Evolutionary conservation across 2,113 vertebrate genomes (phyloP).

Genomic region (Cyprinodon variegatus): DNA sequence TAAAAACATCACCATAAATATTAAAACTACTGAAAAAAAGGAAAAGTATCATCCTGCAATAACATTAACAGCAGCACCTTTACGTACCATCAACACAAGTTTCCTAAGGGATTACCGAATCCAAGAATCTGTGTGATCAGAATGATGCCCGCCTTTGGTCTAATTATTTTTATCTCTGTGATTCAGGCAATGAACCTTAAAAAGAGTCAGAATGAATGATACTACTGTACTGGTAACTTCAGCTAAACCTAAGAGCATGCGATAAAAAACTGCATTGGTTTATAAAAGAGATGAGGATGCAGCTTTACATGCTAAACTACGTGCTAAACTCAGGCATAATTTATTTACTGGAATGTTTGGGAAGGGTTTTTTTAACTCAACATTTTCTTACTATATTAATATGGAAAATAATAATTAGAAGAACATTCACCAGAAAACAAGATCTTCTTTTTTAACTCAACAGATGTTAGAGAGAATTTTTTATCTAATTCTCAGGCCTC

Average conservation of each 20-base stretch:
- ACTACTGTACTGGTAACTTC: not conserved
- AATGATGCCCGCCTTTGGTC: not conserved
- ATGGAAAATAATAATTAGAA: not conserved
- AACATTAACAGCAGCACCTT: slow-evolving; percentile 1
- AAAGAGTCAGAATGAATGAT: not conserved
- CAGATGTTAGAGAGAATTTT: not conserved
- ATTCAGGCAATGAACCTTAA: not conserved
- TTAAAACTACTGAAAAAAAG: slow-evolving; percentile 8
- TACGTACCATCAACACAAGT: slow-evolving; percentile 13
- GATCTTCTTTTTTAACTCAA: not conserved
- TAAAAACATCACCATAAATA: slow-evolving; percentile 14
- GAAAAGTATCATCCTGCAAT: slow-evolving; percentile 20
- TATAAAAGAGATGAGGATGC: not conserved
- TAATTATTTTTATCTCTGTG: not conserved
- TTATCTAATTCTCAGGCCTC: not conserved
- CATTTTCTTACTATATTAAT: not conserved
- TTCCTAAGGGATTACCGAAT: not conserved
- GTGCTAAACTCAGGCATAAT: not conserved
- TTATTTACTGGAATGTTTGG: not conserved
- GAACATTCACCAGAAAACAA: too few species aligned
- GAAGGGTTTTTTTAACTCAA: not conserved
- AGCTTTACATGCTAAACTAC: not conserved
- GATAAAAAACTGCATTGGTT: not conserved
- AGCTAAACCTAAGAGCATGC: not conserved
- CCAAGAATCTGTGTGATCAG: not conserved